phyloP scores from a whole-genome alignment of 2,797 vertebrate genomes.

The Leucoraja ocellata region DNA sequence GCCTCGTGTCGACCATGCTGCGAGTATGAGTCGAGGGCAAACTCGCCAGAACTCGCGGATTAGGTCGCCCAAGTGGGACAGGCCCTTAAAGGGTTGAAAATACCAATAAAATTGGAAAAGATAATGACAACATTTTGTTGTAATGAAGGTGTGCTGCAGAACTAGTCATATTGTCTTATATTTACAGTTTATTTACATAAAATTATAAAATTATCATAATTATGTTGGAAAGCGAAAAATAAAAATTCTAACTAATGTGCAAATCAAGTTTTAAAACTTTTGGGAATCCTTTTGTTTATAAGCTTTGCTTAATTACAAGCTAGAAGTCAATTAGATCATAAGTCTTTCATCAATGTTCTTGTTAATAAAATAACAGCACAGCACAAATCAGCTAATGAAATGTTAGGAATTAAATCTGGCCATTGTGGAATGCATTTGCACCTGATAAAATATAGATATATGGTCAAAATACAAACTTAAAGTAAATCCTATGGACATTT shows the following conservation, averaged over 20 bases:
- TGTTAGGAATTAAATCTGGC: neutral
- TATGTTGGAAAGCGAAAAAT: no score
- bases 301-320: neutral
- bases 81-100: neutral
- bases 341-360: neutral
- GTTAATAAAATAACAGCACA: neutral
- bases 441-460: neutral
- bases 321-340: neutral
- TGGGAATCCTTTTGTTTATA: no score
- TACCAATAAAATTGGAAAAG: slow-evolving; percentile 1
- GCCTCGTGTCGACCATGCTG: no score
- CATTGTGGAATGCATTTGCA: neutral
- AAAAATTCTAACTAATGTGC: no score
- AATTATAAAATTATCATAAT: no score
- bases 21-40: no score
- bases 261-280: no score
- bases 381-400: neutral
- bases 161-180: neutral
- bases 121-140: neutral
- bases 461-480: neutral
- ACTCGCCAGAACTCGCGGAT: no score
- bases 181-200: no score
- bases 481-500: neutral
- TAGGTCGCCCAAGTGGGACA: no score
- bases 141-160: neutral